Conservation (phyloP, 2,113 vertebrate species). For the Orthonyx spaldingii region DNA sequence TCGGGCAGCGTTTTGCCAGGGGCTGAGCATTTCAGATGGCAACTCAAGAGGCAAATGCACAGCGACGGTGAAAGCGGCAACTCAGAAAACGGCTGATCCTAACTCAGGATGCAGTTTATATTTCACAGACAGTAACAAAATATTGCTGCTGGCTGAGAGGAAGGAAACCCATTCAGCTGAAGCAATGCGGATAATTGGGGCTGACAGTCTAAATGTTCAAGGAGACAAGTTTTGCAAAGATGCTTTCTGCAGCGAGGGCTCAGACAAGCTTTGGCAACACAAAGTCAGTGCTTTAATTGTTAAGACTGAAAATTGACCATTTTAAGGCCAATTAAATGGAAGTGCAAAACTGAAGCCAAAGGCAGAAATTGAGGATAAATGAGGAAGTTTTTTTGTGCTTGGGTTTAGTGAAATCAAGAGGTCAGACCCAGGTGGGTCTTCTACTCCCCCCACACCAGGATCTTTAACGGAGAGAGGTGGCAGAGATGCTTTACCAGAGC, state of each 20-base stretch:
- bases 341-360: neutral
- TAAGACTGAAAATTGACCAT: constrained; percentile 25
- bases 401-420: neutral
- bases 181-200: constrained; percentile 34
- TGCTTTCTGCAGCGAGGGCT: constrained; percentile 5
- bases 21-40: neutral
- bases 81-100: neutral
- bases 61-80: rapidly evolving
- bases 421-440: neutral
- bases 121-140: constrained; percentile 33
- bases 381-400: rapidly evolving
- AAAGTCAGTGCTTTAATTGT: constrained; percentile 4
- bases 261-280: constrained; percentile 14
- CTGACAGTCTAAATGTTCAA: constrained; percentile 54
- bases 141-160: constrained; percentile 38
- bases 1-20: neutral
- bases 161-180: constrained; percentile 37
- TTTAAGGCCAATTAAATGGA: neutral
- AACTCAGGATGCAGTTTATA: neutral
- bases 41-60: neutral
- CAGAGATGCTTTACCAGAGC: neutral
- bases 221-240: constrained; percentile 38
- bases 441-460: neutral
- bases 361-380: neutral
- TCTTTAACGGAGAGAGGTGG: neutral